Conservation (phyloP, 2,888 invertebrate genomes). For the Thyatira batis region DNA sequence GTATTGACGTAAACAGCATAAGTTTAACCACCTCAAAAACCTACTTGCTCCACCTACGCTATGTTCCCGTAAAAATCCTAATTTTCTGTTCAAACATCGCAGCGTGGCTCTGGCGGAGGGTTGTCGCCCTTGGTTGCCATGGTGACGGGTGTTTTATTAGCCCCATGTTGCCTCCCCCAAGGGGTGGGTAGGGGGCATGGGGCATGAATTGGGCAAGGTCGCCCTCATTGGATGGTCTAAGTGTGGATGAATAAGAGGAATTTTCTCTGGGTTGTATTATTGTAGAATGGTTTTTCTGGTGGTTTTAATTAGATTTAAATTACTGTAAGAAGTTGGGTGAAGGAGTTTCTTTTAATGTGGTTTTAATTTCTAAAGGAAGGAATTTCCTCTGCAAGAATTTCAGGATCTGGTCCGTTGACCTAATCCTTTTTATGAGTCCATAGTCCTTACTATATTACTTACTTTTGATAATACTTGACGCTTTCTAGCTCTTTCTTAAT, state of each 20-base stretch:
- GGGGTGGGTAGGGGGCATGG: conserved; percentile 23
- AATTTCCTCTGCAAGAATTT: no score
- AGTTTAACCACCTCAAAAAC: background rate
- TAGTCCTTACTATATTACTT: no score
- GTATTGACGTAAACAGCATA: background rate
- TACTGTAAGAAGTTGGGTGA: no score
- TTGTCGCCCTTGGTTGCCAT: conserved; percentile 73
- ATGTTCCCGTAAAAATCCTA: conserved; percentile 30
- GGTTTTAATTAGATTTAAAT: no score
- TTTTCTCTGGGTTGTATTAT: conserved; percentile 23
- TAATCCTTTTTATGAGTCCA: no score
- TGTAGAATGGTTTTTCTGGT: conserved; percentile 21
- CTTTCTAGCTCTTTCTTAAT: no score
- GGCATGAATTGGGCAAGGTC: conserved; percentile 53
- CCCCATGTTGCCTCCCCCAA: conserved; percentile 54
- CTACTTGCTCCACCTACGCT: conserved; percentile 14
- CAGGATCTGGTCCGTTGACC: no score
- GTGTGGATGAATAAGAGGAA: conserved; percentile 32
- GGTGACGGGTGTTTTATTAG: conserved; percentile 69
- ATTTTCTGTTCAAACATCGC: conserved; percentile 37
- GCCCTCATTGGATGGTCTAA: conserved; percentile 30
- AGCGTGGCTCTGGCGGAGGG: conserved; percentile 49
- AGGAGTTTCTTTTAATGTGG: no score
- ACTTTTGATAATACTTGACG: no score
- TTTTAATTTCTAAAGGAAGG: no score